Conservation (phyloP, 2,888 invertebrate genomes). For the Notocelia uddmanniana region DNA sequence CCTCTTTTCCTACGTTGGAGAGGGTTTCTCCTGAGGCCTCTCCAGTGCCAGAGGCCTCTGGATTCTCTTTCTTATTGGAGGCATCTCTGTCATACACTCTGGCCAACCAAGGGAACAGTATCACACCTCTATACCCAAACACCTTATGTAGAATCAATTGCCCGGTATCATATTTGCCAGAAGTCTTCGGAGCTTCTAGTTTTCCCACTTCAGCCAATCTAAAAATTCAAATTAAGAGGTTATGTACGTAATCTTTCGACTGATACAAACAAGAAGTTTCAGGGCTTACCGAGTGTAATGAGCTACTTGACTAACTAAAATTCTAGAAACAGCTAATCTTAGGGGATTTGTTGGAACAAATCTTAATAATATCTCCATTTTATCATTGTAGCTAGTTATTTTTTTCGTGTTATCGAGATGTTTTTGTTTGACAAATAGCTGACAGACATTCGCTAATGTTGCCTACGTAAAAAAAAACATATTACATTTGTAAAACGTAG, state of each 20-base stretch:
- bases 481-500: background rate
- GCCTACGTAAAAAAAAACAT: background rate
- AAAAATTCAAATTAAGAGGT: constrained; percentile 62
- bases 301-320: constrained; percentile 76
- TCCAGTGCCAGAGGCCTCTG: constrained; percentile 62
- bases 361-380: constrained; percentile 84
- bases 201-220: constrained; percentile 98
- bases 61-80: constrained; percentile 88
- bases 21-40: constrained; percentile 71
- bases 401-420: constrained; percentile 64
- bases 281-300: constrained; percentile 75
- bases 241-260: constrained; percentile 67
- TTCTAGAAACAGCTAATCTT: constrained; percentile 71
- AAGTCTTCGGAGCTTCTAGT: constrained; percentile 93
- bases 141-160: constrained; percentile 98
- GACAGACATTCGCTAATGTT: constrained; percentile 32
- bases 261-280: constrained; percentile 42
- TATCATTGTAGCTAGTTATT: constrained; percentile 75
- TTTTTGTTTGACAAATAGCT: constrained; percentile 70
- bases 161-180: constrained; percentile 97
- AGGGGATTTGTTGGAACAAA: constrained; percentile 73
- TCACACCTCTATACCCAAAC: constrained; percentile 98
- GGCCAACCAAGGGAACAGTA: constrained; percentile 98
- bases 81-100: constrained; percentile 97
- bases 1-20: constrained; percentile 91